These are phyloP conservation scores for Chrysodeixis includens DNA, from an alignment of 2,888 invertebrate genomes.

Conservation along the genomic window DNA sequence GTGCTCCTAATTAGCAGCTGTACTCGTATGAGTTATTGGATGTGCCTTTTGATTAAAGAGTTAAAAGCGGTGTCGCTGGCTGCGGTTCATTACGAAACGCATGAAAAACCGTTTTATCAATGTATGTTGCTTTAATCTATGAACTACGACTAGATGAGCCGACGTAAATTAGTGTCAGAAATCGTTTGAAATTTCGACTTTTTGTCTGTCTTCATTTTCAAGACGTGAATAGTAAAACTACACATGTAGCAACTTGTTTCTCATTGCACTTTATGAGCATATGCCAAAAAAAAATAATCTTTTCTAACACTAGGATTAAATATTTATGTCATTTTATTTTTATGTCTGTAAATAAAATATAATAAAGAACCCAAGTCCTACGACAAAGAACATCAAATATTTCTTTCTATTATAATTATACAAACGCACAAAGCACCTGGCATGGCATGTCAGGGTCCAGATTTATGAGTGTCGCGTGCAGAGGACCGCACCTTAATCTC, in stretches of 20 bases:
- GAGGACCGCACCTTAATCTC: constrained; percentile 54
- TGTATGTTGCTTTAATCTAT: constrained; percentile 8
- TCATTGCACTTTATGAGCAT: no score
- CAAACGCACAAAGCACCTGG: constrained; percentile 41
- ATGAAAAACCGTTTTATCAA: constrained; percentile 36
- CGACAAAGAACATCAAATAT: constrained; percentile 13
- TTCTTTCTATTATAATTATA: constrained; percentile 35
- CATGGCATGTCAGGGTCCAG: constrained; percentile 46
- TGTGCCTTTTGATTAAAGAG: constrained; percentile 57
- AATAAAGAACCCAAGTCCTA: neutral
- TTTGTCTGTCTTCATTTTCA: no score
- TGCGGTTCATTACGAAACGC: constrained; percentile 46
- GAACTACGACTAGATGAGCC: constrained; percentile 12
- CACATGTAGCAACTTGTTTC: no score
- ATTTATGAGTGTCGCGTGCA: constrained; percentile 56
- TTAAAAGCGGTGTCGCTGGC: constrained; percentile 42
- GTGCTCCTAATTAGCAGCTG: constrained; percentile 56
- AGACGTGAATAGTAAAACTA: no score
- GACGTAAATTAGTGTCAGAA: neutral
- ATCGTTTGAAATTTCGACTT: neutral
- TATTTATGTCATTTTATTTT: neutral
- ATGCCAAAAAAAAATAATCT: no score
- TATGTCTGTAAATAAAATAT: neutral
- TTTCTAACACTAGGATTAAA: neutral
- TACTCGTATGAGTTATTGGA: constrained; percentile 54